phyloP scores from a whole-genome alignment of 2,113 vertebrate genomes.

The Urocynchramus pylzowi region DNA sequence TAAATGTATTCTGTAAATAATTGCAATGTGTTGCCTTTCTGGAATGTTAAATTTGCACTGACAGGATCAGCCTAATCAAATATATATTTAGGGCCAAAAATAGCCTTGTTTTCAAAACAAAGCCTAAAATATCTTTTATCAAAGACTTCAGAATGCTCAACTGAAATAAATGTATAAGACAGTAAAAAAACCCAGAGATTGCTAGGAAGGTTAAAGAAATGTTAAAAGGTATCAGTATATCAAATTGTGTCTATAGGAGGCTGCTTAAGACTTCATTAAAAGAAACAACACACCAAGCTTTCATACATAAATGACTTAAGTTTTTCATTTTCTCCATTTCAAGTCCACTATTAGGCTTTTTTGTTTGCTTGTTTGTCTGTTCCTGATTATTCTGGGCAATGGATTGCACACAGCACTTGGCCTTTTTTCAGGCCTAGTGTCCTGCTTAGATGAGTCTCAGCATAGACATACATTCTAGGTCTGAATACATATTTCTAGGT shows the following conservation, averaged over 20 bases:
- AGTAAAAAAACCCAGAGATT: not conserved
- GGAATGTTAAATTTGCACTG: not conserved
- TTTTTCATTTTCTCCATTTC: not conserved
- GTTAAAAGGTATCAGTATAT: not conserved
- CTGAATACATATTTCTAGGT: too few species aligned
- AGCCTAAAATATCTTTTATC: not conserved
- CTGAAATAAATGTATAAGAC: not conserved
- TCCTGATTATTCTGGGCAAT: not conserved
- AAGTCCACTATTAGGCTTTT: rapidly evolving
- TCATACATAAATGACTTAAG: not conserved
- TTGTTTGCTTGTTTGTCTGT: not conserved
- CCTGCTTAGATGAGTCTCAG: not conserved
- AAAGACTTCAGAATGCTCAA: not conserved
- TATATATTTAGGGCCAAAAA: not conserved
- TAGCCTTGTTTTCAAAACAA: not conserved
- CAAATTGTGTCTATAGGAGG: not conserved
- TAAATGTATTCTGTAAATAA: not conserved
- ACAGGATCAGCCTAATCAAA: not conserved
- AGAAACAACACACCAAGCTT: not conserved
- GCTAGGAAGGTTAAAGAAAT: not conserved
- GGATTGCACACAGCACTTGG: rapidly evolving
- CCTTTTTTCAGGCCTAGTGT: not conserved
- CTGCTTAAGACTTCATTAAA: not conserved
- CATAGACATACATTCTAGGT: not conserved
- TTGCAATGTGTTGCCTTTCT: not conserved